Evolutionary conservation across 2,888 invertebrate genomes (phyloP).

Genomic region (Azorinus chamasolen): DNA sequence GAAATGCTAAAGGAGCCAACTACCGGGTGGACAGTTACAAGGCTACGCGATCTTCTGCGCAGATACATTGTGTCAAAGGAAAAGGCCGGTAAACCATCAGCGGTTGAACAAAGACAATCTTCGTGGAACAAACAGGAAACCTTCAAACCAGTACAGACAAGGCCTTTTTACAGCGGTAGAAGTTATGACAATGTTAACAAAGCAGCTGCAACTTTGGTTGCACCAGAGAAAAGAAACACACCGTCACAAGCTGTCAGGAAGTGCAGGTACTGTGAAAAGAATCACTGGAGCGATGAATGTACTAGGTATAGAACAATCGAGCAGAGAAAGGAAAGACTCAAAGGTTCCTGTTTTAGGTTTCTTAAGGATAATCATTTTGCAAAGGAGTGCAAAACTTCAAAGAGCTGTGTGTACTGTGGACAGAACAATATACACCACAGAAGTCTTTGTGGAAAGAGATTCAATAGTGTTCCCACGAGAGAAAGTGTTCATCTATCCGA

Average conservation of each 20-base stretch:
- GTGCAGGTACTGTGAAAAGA: slow-evolving; percentile 28
- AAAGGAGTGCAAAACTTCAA: slow-evolving; percentile 25
- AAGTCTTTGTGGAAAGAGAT: slow-evolving; percentile 36
- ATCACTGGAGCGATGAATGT: slow-evolving; percentile 42
- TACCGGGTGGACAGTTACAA: slow-evolving; percentile 18
- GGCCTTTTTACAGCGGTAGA: no score
- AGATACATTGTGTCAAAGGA: no score
- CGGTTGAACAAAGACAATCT: no score
- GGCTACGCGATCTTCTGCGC: slow-evolving; percentile 7
- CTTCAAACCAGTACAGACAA: no score
- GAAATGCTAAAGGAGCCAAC: slow-evolving; percentile 28
- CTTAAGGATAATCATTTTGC: slow-evolving; percentile 27
- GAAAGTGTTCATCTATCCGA: slow-evolving; percentile 7
- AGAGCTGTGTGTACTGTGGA: slow-evolving; percentile 31
- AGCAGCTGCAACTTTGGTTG: no score
- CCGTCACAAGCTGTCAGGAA: background rate
- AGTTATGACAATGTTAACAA: no score
- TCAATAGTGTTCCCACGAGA: background rate
- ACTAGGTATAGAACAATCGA: slow-evolving; percentile 20
- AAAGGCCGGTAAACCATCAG: no score
- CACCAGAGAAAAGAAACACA: no score
- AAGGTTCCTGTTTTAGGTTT: slow-evolving; percentile 24
- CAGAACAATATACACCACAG: slow-evolving; percentile 34
- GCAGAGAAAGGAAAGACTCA: slow-evolving; percentile 16
- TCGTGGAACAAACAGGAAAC: no score